phyloP scores from a whole-genome alignment of 2,888 invertebrate species.

The Sylvicola cinctus region DNA sequence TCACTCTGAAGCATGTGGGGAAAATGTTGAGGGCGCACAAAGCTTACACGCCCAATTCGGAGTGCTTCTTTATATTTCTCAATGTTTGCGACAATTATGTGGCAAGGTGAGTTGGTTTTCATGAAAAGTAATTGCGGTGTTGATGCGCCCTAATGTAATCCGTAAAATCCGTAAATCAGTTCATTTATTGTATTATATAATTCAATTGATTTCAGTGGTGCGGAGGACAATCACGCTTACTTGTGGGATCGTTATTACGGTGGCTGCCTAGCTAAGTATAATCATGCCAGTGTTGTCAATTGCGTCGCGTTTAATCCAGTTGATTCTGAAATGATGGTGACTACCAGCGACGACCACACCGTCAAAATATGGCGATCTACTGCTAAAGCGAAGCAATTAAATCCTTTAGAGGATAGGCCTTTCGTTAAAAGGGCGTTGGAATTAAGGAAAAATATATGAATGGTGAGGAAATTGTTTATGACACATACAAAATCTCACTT shows the following conservation, averaged over 20 bases:
- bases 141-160: background rate
- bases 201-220: conserved; percentile 34
- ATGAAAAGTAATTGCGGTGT: too few species aligned
- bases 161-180: background rate
- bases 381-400: conserved; percentile 2
- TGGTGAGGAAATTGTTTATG: too few species aligned
- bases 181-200: conserved; percentile 1
- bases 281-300: conserved; percentile 62
- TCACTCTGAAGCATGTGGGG: conserved; percentile 52
- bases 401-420: conserved; percentile 1
- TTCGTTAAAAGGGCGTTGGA: conserved; percentile 2
- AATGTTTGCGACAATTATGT: conserved; percentile 67
- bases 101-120: conserved; percentile 51
- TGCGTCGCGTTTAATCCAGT: conserved; percentile 67
- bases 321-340: conserved; percentile 61
- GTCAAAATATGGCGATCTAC: conserved; percentile 20
- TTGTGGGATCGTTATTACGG: conserved; percentile 75
- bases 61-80: conserved; percentile 70
- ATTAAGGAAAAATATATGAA: too few species aligned
- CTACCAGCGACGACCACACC: conserved; percentile 61
- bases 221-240: conserved; percentile 65
- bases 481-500: too few species aligned
- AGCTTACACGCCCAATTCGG: conserved; percentile 65
- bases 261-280: conserved; percentile 49
- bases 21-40: conserved; percentile 59